A percentile compares a stretch with the other conserved stretches of the same genome.
phyloP scores from a whole-genome alignment of 2,113 vertebrate genomes.

The Sylvietta virens region DNA sequence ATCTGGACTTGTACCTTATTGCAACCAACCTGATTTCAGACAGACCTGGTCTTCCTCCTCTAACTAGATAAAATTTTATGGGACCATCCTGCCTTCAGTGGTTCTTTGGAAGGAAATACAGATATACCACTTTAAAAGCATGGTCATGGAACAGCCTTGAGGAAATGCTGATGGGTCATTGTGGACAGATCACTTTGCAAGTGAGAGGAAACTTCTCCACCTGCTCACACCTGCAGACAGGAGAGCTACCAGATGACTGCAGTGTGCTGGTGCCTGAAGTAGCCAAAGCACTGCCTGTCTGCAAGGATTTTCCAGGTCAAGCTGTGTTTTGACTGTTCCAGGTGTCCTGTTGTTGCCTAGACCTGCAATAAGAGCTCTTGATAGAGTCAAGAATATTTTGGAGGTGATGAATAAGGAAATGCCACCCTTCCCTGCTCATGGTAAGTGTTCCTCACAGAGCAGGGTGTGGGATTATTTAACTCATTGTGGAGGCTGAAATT shows the following conservation, averaged over 20 bases:
- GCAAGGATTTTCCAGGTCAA: neutral
- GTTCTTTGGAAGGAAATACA: neutral
- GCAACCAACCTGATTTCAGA: neutral
- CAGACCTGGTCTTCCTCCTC: neutral
- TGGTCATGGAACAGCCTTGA: neutral
- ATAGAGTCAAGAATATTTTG: neutral
- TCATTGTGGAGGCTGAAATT: neutral
- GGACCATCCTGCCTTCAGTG: neutral
- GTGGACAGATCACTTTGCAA: neutral
- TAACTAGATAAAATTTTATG: neutral
- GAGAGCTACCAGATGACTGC: neutral
- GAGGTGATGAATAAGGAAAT: neutral
- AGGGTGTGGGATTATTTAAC: neutral
- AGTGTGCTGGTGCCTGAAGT: neutral
- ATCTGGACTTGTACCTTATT: neutral
- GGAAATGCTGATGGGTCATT: neutral
- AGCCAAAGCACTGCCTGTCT: neutral
- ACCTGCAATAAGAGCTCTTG: neutral
- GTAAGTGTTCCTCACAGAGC: neutral
- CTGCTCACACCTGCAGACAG: rapidly evolving
- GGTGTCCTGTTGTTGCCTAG: neutral
- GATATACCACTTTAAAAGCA: neutral
- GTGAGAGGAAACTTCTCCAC: neutral
- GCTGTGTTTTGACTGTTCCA: neutral
- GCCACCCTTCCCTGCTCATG: neutral